Base-by-base conservation (phyloP, 1,140 invertebrate species). In the Agrypnia vestita region DNA sequence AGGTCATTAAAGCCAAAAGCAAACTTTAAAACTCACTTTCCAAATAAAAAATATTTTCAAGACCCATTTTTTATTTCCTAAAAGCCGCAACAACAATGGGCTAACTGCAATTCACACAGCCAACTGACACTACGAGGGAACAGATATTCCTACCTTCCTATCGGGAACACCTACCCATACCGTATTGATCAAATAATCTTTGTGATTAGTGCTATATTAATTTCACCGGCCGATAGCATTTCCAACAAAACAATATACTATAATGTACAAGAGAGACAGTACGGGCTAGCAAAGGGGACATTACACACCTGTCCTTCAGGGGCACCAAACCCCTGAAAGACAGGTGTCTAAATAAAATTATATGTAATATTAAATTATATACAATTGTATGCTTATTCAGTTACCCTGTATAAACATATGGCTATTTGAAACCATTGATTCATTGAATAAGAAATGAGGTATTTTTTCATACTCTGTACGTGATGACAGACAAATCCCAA, bases 21-120 rank as follows among this genome's bases (percentile, higher is more conserved):
- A 46, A 49, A 71, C 35, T n/a, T 35, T 21, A 59, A 51, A 84
- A 89, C 89, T 90, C 85, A 90, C 89, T 90, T 84, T 90, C 89
- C 69, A 90, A 85, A 86, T 90, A 90, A 85, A 89, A 90, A 84
- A 90, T 88, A 85, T 88, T 89, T 83, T 90, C 89, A 84, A 89
- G 88, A n/a, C 87, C 88, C 88, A 90, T 89, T 83, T 56, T 77
- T 49, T n/a, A 17, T 43, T 35, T 46, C 55, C 46, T 56, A 61
- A 59, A 67, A 49, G 69, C 71, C 43, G 46, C 51, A 62, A 15
- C 72, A 44, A 76, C 74, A 78, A 78, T 62, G 73, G 79, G 53
- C 76, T 67, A 76, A 80, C 72, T 51, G 64, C 76, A 61, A 35
- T 61, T 62, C 69, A 78, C 47, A 47, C 67, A 75, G 59, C 73